Conservation (phyloP, 2,113 vertebrate species). For the Butastur rufipennis region DNA sequence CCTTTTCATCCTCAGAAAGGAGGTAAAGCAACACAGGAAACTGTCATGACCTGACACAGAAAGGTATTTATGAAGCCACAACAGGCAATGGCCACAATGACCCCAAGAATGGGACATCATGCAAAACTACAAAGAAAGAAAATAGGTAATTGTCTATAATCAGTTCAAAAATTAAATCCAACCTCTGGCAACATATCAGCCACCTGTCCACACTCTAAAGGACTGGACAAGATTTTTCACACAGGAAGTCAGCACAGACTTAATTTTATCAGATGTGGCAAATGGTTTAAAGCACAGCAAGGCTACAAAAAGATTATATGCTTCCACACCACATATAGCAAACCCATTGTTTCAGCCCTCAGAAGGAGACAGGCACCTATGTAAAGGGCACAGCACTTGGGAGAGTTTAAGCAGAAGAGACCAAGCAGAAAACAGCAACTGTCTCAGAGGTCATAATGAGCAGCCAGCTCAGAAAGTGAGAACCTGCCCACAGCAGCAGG, state of each 20-base stretch:
- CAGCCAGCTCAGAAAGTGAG: neutral
- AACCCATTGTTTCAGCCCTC: neutral
- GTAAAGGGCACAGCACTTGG: neutral
- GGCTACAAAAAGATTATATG: neutral
- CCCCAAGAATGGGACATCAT: neutral
- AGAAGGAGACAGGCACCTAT: neutral
- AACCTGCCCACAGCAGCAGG: neutral
- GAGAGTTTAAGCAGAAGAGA: neutral
- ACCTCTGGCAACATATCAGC: neutral
- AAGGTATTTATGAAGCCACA: neutral
- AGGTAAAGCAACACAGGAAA: neutral
- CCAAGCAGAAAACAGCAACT: neutral
- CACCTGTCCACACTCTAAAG: neutral
- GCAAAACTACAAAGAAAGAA: neutral
- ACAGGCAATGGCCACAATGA: fast-evolving
- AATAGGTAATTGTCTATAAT: neutral
- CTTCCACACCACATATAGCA: neutral
- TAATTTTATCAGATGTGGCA: neutral
- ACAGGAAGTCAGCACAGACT: neutral
- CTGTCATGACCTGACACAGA: neutral
- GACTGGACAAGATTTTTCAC: neutral
- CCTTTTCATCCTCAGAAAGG: neutral
- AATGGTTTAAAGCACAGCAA: neutral
- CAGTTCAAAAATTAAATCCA: neutral
- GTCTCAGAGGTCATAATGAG: neutral